These are phyloP conservation scores for Hemistola chrysoprasaria DNA, from an alignment of 2,888 invertebrate genomes.

Conservation along the genomic window DNA sequence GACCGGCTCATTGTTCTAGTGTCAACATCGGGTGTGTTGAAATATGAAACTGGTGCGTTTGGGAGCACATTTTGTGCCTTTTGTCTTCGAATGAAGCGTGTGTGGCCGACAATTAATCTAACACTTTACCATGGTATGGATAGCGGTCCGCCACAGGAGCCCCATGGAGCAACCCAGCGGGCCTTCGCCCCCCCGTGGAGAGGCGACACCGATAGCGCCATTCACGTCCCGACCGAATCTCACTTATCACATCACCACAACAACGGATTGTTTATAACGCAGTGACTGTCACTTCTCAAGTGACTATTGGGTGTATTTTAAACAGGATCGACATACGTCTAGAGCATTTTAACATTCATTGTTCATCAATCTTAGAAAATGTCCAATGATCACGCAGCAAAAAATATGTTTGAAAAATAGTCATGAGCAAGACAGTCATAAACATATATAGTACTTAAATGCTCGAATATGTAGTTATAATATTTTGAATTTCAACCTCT, in stretches of 20 bases:
- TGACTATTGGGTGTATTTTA: conserved; percentile 10
- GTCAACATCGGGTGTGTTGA: conserved; percentile 53
- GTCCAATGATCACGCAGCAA: conserved; percentile 4
- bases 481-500: too few species aligned
- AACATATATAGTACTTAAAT: too few species aligned
- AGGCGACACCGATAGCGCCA: conserved; percentile 61
- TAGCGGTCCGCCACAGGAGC: conserved; percentile 37
- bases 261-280: conserved; percentile 45
- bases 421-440: too few species aligned
- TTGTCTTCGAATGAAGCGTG: conserved; percentile 25
- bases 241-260: conserved; percentile 53
- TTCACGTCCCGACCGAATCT: conserved; percentile 51
- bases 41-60: conserved; percentile 39
- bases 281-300: conserved; percentile 48
- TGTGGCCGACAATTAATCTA: conserved; percentile 65
- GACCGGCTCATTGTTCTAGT: conserved; percentile 64
- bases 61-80: conserved; percentile 19
- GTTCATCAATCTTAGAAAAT: conserved; percentile 12
- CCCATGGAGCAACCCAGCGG: conserved; percentile 45
- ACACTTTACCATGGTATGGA: conserved; percentile 54
- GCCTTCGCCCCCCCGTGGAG: conserved; percentile 51
- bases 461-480: too few species aligned
- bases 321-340: conserved; percentile 9
- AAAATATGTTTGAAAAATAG: not conserved
- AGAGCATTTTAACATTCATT: conserved; percentile 17